Conservation (phyloP, 2,797 vertebrate genomes). For the Crocodylus rhombifer region DNA sequence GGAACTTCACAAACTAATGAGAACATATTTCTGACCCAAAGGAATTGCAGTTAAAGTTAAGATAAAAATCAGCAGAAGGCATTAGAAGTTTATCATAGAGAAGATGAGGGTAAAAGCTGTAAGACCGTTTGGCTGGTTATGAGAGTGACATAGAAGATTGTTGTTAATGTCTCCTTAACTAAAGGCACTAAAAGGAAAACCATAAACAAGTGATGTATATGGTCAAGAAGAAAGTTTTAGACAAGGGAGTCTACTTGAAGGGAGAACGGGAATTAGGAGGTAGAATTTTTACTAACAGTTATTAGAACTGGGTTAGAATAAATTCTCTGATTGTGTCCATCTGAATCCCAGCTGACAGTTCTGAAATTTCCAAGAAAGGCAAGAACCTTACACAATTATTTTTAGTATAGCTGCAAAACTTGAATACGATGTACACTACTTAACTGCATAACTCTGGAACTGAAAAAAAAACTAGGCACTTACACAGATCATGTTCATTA, state of each 20-base stretch:
- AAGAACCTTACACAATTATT: not conserved
- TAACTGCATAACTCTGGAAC: no score
- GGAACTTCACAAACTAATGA: not conserved
- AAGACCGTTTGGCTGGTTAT: not conserved
- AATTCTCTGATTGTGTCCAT: not conserved
- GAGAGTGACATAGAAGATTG: not conserved
- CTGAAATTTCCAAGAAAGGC: not conserved
- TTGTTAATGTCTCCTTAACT: not conserved
- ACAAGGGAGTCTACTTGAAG: no score
- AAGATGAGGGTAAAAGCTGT: not conserved
- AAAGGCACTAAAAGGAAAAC: not conserved
- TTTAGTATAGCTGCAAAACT: not conserved
- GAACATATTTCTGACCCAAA: not conserved
- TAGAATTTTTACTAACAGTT: no score
- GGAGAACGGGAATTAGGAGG: no score
- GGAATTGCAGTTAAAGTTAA: not conserved
- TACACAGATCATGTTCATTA: no score
- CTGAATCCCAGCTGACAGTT: not conserved
- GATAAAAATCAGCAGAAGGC: not conserved
- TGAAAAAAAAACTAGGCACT: no score
- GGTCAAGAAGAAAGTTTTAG: not conserved
- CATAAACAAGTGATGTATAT: not conserved
- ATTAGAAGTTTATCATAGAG: not conserved
- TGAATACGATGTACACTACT: no score
- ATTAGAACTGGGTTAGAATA: no score